These are phyloP conservation scores for Muschampia staudingeri DNA, from an alignment of 2,888 invertebrate species.

Conservation along the genomic window DNA sequence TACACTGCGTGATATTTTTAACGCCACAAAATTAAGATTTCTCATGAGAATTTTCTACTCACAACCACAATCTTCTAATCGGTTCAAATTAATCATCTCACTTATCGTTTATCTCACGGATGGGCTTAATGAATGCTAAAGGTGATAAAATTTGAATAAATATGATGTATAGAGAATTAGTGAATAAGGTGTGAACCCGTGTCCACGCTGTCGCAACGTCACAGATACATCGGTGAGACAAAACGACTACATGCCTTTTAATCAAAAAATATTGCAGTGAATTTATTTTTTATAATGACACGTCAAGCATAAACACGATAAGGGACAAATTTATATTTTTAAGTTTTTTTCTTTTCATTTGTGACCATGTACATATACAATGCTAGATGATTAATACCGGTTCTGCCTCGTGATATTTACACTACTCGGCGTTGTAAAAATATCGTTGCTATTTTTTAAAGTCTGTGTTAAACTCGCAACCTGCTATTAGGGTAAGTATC, in stretches of 20 bases:
- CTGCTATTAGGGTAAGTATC: conserved; percentile 81
- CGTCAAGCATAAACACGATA: neutral
- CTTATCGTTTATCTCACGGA: conserved; percentile 62
- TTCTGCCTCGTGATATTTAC: conserved; percentile 77
- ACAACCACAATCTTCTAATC: conserved; percentile 55
- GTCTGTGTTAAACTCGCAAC: conserved; percentile 79
- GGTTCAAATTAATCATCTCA: conserved; percentile 62
- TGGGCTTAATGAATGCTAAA: conserved; percentile 64
- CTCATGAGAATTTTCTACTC: conserved; percentile 61
- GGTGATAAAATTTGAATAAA: conserved; percentile 68
- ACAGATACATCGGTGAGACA: conserved; percentile 40
- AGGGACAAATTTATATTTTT: conserved; percentile 9
- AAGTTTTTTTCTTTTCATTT: conserved; percentile 19
- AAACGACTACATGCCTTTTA: conserved; percentile 40
- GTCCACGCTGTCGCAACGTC: conserved; percentile 51
- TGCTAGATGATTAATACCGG: conserved; percentile 49
- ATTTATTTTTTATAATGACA: conserved; percentile 8
- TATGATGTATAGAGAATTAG: conserved; percentile 63
- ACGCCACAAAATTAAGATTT: conserved; percentile 49
- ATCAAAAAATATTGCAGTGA: conserved; percentile 27
- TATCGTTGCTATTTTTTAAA: conserved; percentile 82
- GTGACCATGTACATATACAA: neutral
- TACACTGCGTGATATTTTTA: conserved; percentile 20
- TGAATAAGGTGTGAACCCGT: conserved; percentile 61
- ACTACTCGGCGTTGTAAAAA: conserved; percentile 80